phyloP scores from a whole-genome alignment of 2,888 invertebrate species.

The Ctenicera cuprea region DNA sequence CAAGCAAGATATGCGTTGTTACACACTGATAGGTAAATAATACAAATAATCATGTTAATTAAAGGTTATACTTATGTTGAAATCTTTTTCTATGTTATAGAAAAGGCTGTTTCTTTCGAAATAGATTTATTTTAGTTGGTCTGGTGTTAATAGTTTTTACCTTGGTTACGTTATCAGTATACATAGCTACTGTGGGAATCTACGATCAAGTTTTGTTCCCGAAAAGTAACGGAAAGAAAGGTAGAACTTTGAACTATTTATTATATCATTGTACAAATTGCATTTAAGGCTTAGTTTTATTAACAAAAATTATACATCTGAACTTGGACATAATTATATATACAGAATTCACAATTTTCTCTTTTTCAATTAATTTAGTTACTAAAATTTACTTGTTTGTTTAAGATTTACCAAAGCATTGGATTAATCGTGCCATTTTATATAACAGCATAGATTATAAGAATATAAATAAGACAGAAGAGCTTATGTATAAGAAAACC shows the following conservation, averaged over 20 bases:
- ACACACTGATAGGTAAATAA: constrained; percentile 54
- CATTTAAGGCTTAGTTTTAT: too few relatives aligned
- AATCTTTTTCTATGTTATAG: constrained; percentile 20
- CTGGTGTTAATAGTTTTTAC: constrained; percentile 25
- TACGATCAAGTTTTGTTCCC: constrained; percentile 39
- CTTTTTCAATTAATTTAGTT: too few relatives aligned
- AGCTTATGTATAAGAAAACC: neutral
- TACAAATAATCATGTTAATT: neutral
- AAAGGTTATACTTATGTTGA: neutral
- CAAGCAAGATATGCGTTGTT: constrained; percentile 57
- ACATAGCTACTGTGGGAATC: constrained; percentile 39
- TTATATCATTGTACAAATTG: neutral
- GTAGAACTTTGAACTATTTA: neutral
- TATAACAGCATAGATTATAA: constrained; percentile 59
- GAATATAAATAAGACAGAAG: constrained; percentile 1
- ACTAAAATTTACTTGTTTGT: neutral
- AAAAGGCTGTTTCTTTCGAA: constrained; percentile 21
- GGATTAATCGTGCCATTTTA: constrained; percentile 62
- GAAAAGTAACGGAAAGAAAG: constrained; percentile 16
- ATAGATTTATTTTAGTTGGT: constrained; percentile 22
- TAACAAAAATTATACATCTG: too few relatives aligned
- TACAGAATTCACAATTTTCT: too few relatives aligned
- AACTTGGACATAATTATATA: too few relatives aligned
- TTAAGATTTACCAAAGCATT: constrained; percentile 59
- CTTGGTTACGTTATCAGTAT: constrained; percentile 31